Evolutionary conservation across 2,888 invertebrate genomes (phyloP).

Genomic region (Eustalomyia histrio): DNA sequence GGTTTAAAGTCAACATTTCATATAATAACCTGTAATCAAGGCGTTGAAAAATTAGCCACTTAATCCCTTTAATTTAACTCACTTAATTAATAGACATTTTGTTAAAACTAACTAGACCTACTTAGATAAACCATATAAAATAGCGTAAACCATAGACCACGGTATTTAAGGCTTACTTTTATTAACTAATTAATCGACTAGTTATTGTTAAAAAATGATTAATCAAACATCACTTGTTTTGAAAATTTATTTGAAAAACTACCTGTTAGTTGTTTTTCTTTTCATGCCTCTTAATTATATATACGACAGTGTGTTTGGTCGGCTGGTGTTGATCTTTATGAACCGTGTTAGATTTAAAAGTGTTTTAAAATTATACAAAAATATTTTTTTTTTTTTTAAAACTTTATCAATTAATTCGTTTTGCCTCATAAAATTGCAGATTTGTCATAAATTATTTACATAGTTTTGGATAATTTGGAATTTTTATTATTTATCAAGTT

Average conservation of each 20-base stretch:
- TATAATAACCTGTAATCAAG: conserved; percentile 31
- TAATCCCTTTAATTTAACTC: conserved; percentile 56
- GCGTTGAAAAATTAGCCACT: conserved; percentile 57
- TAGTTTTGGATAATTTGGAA: conserved; percentile 13
- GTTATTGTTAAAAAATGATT: conserved; percentile 30
- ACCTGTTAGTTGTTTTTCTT: conserved; percentile 6
- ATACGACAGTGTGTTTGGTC: neutral
- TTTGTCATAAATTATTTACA: conserved; percentile 61
- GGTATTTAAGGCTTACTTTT: conserved; percentile 18
- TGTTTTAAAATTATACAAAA: conserved; percentile 15
- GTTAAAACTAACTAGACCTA: conserved; percentile 11
- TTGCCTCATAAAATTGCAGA: conserved; percentile 61
- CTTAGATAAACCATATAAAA: conserved; percentile 13
- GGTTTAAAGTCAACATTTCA: neutral
- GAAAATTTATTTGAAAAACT: neutral
- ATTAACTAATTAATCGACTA: conserved; percentile 27
- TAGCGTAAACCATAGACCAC: neutral
- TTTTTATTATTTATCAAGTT: conserved; percentile 23
- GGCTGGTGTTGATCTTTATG: neutral
- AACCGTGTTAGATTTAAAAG: conserved; percentile 1
- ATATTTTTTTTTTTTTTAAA: too few relatives aligned
- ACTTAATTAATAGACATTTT: conserved; percentile 43
- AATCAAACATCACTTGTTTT: conserved; percentile 49
- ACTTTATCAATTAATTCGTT: conserved; percentile 54
- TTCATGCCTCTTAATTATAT: conserved; percentile 7